Percentiles rank a stretch among this genome's conserved stretches.
Conservation (phyloP, 2,797 vertebrate species). For the Molossus molossus region DNA sequence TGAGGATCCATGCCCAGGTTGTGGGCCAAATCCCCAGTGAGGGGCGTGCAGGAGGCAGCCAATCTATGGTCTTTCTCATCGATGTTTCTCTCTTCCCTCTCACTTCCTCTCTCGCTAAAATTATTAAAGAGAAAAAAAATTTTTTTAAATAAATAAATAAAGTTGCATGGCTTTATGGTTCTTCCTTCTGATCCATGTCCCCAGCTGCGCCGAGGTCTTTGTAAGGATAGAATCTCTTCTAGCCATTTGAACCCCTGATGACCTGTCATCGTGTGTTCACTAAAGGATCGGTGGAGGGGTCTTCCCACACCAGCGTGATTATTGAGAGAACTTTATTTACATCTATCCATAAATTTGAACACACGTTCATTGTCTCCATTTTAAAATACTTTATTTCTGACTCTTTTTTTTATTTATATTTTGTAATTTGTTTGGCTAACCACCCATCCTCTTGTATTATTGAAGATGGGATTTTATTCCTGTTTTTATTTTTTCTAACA, state of each 20-base stretch:
- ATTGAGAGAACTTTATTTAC: background rate
- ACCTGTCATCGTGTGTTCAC: background rate
- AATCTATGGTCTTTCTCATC: too few relatives aligned
- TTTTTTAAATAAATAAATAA: background rate
- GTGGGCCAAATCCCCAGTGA: too few relatives aligned
- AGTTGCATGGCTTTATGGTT: background rate
- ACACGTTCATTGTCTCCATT: background rate
- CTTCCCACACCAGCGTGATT: background rate
- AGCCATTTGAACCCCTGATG: background rate
- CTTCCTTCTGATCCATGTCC: background rate
- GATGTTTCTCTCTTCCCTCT: too few relatives aligned
- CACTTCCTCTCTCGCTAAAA: too few relatives aligned
- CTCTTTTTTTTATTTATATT: background rate
- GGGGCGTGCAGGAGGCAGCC: too few relatives aligned
- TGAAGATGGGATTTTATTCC: background rate
- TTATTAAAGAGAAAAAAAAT: too few relatives aligned
- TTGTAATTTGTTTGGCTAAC: background rate
- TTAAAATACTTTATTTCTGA: background rate
- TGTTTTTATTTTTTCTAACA: background rate
- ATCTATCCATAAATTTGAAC: background rate
- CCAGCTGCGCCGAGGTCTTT: too few relatives aligned
- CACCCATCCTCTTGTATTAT: background rate
- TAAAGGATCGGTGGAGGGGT: background rate
- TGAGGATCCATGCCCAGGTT: too few relatives aligned
- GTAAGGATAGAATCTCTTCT: background rate